These are phyloP conservation scores for Himalopsyche japonica DNA, from an alignment of 2,888 invertebrate species.

Conservation along the genomic window DNA sequence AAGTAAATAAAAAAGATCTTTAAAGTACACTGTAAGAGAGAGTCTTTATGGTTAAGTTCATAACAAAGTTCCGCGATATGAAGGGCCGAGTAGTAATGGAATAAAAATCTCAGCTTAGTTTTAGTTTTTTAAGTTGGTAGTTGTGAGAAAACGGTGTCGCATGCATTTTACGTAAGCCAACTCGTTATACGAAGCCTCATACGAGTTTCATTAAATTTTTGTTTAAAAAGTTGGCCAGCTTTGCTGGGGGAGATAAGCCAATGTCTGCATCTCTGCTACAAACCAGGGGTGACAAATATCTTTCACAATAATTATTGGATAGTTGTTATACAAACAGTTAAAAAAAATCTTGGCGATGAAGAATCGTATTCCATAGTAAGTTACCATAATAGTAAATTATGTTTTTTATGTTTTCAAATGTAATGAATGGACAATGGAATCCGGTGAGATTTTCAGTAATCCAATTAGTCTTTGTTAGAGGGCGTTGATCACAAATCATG, in stretches of 20 bases:
- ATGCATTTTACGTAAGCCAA: neutral
- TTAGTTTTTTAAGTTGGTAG: neutral
- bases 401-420: too few relatives aligned
- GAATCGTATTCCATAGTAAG: too few relatives aligned
- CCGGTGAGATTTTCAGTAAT: too few relatives aligned
- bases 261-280: neutral
- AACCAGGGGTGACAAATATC: too few relatives aligned
- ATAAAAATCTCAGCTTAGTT: neutral
- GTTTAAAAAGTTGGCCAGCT: neutral
- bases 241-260: neutral
- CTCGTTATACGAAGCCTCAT: neutral
- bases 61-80: neutral
- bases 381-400: too few relatives aligned
- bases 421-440: too few relatives aligned
- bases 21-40: neutral
- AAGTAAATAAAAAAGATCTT: too few relatives aligned
- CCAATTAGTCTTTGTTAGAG: too few relatives aligned
- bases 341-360: too few relatives aligned
- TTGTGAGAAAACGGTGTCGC: neutral
- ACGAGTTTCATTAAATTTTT: neutral
- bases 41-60: neutral
- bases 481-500: too few relatives aligned
- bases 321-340: too few relatives aligned
- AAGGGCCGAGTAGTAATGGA: neutral
- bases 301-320: too few relatives aligned